A percentile compares a stretch with the other conserved stretches of the same genome.
Evolutionary conservation across 2,797 vertebrate species (phyloP).

Genomic region (Sparidentex hasta): DNA sequence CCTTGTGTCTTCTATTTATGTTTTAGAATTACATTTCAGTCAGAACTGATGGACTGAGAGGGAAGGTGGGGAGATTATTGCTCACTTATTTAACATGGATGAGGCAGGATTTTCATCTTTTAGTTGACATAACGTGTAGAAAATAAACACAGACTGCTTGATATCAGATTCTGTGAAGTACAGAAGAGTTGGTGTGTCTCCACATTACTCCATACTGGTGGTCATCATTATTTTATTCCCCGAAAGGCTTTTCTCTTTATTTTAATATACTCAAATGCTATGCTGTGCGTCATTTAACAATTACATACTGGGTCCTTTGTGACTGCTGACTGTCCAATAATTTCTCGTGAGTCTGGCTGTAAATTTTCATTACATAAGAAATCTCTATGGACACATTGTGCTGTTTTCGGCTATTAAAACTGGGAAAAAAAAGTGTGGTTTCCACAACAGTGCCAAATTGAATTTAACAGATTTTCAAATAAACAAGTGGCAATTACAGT

Average conservation of each 20-base stretch:
- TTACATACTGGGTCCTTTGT: conserved; percentile 3
- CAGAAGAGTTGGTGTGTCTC: background rate
- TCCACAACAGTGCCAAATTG: conserved; percentile 1
- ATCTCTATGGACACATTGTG: background rate
- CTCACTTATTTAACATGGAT: background rate
- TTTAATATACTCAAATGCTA: background rate
- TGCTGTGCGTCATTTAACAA: conserved; percentile 5
- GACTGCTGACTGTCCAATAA: conserved; percentile 12
- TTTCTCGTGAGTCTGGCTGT: background rate
- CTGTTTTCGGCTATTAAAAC: conserved; percentile 3
- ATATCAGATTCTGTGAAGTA: background rate
- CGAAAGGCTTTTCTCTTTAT: background rate
- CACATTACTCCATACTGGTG: background rate
- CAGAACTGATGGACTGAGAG: background rate
- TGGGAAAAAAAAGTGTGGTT: background rate
- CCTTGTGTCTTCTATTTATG: background rate
- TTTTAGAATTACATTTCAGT: background rate
- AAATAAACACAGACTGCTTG: background rate
- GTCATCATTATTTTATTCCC: background rate
- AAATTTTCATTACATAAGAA: background rate
- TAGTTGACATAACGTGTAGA: conserved; percentile 6
- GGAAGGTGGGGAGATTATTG: background rate
- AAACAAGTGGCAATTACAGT: conserved; percentile 32
- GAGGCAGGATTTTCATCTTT: background rate
- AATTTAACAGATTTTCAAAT: conserved; percentile 23